Conservation (phyloP, 2,113 vertebrate species). For the Elachura formosa region DNA sequence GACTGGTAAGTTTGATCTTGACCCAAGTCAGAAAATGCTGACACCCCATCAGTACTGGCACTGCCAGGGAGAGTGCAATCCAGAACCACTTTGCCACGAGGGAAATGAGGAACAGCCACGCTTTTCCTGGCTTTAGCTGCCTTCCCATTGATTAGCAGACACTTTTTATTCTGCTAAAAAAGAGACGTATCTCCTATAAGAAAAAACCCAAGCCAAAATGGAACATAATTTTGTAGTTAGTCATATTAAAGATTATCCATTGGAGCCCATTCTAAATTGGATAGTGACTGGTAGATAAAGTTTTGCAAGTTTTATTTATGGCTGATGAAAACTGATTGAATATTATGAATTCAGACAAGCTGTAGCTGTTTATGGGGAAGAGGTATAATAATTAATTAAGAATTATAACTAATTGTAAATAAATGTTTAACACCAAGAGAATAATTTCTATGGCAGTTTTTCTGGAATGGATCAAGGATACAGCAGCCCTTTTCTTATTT, state of each 20-base stretch:
- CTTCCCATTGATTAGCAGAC: background rate
- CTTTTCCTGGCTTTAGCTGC: background rate
- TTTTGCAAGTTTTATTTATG: background rate
- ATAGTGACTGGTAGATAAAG: background rate
- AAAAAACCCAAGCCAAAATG: background rate
- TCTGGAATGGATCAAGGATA: background rate
- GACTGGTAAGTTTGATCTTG: background rate
- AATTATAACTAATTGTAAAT: background rate
- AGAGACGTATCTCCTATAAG: rapidly evolving
- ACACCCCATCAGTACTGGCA: background rate
- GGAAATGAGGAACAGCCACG: background rate
- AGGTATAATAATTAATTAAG: background rate
- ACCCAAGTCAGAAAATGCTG: background rate
- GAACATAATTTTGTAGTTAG: background rate
- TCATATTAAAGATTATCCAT: background rate
- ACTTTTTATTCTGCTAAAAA: background rate
- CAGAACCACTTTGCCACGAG: background rate
- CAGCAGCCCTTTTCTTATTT: background rate
- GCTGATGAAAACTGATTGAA: background rate
- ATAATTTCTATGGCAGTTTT: background rate
- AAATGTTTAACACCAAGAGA: background rate
- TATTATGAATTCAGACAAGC: background rate
- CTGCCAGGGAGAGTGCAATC: background rate
- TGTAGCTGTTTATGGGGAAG: background rate
- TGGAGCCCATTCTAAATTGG: background rate